Conservation (phyloP, 1,140 invertebrate genomes). For the Anoplolepis gracilipes region DNA sequence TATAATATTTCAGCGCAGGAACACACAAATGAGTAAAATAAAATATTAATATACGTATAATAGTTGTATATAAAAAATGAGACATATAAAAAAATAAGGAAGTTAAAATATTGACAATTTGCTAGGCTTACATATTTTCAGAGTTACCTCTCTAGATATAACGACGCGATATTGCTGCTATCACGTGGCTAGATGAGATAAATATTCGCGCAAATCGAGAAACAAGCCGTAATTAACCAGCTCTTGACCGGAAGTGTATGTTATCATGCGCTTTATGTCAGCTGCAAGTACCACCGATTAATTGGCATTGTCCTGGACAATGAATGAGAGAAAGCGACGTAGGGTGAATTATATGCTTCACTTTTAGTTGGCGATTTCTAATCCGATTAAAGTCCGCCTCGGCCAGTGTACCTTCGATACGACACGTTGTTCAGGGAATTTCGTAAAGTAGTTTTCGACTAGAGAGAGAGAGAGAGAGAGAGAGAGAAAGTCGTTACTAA, state of each 20-base stretch:
- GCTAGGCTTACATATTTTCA: not conserved
- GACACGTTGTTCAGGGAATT: not conserved
- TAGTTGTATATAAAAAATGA: no score
- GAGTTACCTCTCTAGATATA: not conserved
- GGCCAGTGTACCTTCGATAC: not conserved
- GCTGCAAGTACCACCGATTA: conserved; percentile 53
- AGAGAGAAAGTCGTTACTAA: not conserved
- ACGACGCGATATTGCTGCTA: not conserved
- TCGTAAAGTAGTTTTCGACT: conserved; percentile 10
- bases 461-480: not conserved
- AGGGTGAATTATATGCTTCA: conserved; percentile 60
- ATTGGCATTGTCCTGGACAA: conserved; percentile 58
- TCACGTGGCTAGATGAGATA: not conserved
- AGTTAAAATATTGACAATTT: not conserved
- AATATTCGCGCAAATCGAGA: not conserved
- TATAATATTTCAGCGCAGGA: not conserved
- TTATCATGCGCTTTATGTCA: conserved; percentile 21
- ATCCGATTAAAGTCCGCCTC: conserved; percentile 55
- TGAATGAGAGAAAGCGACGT: conserved; percentile 49
- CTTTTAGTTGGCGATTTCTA: conserved; percentile 68
- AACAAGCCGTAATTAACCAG: conserved; percentile 27
- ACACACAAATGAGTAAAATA: not conserved
- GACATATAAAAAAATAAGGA: not conserved
- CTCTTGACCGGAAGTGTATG: conserved; percentile 7
- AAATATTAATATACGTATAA: not conserved